Evolutionary conservation across 2,888 invertebrate species (phyloP).

Genomic region (Mesoligia furuncula): DNA sequence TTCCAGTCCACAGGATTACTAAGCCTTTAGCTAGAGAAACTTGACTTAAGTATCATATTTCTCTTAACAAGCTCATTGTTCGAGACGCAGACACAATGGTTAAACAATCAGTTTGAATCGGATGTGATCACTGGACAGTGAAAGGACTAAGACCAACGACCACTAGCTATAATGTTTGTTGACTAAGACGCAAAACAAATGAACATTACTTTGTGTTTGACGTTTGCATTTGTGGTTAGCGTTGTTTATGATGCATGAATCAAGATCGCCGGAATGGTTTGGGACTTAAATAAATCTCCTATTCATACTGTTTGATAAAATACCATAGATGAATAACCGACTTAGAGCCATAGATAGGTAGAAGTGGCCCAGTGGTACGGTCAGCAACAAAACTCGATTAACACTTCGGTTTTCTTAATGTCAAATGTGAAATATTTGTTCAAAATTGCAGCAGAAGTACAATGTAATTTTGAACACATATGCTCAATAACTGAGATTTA

Average conservation of each 20-base stretch:
- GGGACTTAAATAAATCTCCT: neutral
- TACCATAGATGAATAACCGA: neutral
- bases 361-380: too few species aligned
- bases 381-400: too few species aligned
- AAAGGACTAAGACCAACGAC: neutral
- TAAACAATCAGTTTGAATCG: conserved; percentile 5
- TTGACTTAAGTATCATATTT: neutral
- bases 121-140: neutral
- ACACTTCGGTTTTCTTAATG: too few species aligned
- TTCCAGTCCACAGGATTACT: neutral
- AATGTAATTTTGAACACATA: too few species aligned
- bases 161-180: too few species aligned
- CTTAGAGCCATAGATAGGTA: neutral
- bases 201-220: neutral
- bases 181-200: neutral
- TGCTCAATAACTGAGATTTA: too few species aligned
- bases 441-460: too few species aligned
- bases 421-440: too few species aligned
- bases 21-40: neutral
- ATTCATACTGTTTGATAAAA: neutral
- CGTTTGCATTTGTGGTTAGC: neutral
- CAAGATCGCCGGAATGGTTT: neutral
- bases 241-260: neutral
- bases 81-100: neutral
- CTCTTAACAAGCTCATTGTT: conserved; percentile 1